Conservation (phyloP, 1,140 invertebrate genomes). For the Zaprionus ornatus region DNA sequence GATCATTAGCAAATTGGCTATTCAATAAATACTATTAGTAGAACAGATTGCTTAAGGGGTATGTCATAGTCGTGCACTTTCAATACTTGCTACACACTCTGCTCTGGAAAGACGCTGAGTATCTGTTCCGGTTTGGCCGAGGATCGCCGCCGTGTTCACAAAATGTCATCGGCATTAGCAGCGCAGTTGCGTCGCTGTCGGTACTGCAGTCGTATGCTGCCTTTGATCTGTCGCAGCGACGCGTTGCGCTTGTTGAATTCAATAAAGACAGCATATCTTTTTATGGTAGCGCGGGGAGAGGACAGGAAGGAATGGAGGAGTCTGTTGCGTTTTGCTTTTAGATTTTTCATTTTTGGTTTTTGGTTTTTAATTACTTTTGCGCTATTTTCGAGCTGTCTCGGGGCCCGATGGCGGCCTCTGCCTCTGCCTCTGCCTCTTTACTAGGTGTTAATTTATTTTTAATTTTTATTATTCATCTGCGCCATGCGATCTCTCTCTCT, state of each 20-base stretch:
- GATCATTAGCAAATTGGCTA: too few species aligned
- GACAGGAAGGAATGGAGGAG: background rate
- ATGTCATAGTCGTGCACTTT: too few species aligned
- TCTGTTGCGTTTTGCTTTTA: slow-evolving; percentile 55
- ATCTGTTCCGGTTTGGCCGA: background rate
- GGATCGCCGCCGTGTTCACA: too few species aligned
- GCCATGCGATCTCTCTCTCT: slow-evolving; percentile 53
- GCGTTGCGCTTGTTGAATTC: slow-evolving; percentile 72
- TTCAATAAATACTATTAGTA: too few species aligned
- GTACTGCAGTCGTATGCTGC: slow-evolving; percentile 18
- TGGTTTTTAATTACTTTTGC: slow-evolving; percentile 79
- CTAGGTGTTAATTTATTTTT: slow-evolving; percentile 82
- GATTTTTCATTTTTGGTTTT: slow-evolving; percentile 54
- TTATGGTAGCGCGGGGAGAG: slow-evolving; percentile 32
- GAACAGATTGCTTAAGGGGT: too few species aligned
- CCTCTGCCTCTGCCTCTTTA: slow-evolving; percentile 50
- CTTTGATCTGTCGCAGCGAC: slow-evolving; percentile 46
- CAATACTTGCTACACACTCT: background rate
- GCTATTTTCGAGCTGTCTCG: slow-evolving; percentile 76
- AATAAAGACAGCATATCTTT: slow-evolving; percentile 62
- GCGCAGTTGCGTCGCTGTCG: background rate
- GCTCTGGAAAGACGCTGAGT: background rate
- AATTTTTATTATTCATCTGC: slow-evolving; percentile 81
- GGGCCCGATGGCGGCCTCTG: slow-evolving; percentile 1
- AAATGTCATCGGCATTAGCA: background rate